Conservation (phyloP, 1,140 invertebrate species). For the Plectrocnemia conspersa region DNA sequence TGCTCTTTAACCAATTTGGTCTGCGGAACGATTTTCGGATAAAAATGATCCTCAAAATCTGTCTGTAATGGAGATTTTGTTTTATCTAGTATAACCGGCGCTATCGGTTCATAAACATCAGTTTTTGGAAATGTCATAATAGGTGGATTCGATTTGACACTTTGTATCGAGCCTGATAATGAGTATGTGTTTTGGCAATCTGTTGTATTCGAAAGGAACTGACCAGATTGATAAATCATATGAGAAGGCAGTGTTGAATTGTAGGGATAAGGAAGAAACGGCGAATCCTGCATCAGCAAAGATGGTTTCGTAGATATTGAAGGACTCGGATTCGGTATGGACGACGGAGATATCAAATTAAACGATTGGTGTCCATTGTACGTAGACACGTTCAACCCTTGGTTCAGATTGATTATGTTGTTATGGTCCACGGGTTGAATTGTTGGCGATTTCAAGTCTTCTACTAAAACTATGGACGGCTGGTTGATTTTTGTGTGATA, state of each 20-base stretch:
- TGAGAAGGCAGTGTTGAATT: no score
- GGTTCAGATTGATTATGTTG: background rate
- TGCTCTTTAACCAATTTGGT: conserved; percentile 3
- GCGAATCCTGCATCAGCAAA: conserved; percentile 30
- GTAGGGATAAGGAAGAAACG: conserved; percentile 45
- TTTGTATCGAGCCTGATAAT: no score
- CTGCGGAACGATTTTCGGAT: conserved; percentile 40
- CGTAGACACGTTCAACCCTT: background rate
- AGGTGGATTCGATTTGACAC: no score
- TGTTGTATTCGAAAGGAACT: no score
- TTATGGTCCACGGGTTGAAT: no score
- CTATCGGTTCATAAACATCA: no score
- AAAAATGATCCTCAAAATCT: conserved; percentile 44
- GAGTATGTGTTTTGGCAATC: no score
- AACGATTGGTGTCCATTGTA: conserved; percentile 1
- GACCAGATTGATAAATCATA: no score
- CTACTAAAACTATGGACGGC: background rate
- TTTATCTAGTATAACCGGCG: no score
- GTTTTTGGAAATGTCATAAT: no score
- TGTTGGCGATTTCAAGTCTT: background rate
- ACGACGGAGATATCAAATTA: conserved; percentile 45
- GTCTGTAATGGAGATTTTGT: no score
- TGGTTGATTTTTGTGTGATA: conserved; percentile 5
- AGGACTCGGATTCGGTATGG: conserved; percentile 47
- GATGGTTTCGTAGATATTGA: conserved; percentile 43